Percentiles rank a stretch among this genome's conserved stretches.
Conservation (phyloP, 2,888 invertebrate species). For the Drosophila barbarae region DNA sequence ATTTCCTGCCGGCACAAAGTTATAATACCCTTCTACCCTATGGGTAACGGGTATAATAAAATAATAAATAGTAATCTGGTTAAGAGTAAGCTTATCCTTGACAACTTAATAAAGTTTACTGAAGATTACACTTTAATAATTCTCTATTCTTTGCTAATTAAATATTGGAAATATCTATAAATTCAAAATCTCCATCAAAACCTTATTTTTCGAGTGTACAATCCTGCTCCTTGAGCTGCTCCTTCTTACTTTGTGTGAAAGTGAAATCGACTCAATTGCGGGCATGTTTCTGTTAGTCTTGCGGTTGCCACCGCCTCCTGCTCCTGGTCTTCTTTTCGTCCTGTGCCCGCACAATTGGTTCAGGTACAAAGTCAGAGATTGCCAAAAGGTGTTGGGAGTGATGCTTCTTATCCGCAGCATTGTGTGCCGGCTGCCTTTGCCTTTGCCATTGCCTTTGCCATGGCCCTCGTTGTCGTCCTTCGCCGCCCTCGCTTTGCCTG, state of each 20-base stretch:
- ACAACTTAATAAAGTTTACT: too few relatives aligned
- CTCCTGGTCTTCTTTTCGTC: slow-evolving; percentile 9
- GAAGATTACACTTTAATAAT: background rate
- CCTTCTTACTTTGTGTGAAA: slow-evolving; percentile 49
- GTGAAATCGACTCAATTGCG: slow-evolving; percentile 66
- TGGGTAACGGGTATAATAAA: too few relatives aligned
- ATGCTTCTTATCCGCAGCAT: slow-evolving; percentile 29
- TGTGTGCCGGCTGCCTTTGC: slow-evolving; percentile 20
- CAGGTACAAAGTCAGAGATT: slow-evolving; percentile 46
- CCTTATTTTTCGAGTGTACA: slow-evolving; percentile 6
- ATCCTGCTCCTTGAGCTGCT: slow-evolving; percentile 4
- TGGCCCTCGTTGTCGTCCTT: background rate
- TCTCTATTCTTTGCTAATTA: too few relatives aligned
- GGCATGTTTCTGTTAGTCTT: slow-evolving; percentile 64
- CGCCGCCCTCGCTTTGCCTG: slow-evolving; percentile 17
- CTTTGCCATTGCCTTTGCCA: background rate
- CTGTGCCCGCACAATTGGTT: slow-evolving; percentile 41
- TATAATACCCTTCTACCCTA: too few relatives aligned
- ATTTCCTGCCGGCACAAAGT: too few relatives aligned
- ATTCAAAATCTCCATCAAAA: background rate
- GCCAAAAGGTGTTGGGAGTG: slow-evolving; percentile 40
- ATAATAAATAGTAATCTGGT: too few relatives aligned
- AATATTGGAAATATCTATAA: background rate
- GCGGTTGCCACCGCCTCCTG: slow-evolving; percentile 47
- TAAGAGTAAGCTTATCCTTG: background rate